Base-by-base conservation (phyloP, 2,113 vertebrate species). In the Calcarius ornatus region DNA sequence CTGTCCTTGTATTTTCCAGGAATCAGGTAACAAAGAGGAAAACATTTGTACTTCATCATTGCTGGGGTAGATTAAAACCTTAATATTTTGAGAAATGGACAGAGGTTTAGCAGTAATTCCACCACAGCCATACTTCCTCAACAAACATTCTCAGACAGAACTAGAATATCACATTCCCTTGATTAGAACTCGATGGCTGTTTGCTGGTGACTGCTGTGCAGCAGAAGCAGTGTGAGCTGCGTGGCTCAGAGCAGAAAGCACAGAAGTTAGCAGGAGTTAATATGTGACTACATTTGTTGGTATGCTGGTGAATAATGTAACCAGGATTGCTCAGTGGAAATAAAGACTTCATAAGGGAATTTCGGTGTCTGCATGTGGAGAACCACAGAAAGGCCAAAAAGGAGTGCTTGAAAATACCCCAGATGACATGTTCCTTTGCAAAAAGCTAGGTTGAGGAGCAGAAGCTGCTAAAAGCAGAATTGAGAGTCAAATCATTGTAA, bases 271-370 rank as follows among this genome's bases (percentile, higher is more conserved):
- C 72, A 81, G 79, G 79, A 88, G 68, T 96, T 91, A 94, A 76
- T 70, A 20, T 53, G 25, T 97, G 94, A 92, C 88, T 95, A 45
- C 25, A 8, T 78, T 75, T 53, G 23, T 70, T 96, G 95, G 85
- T 94, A 94, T 97, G 92, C 86, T 95, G 77, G n/a, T 93, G 86
- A 92, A 95, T 95, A 94, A 92, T 86, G 42, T 73, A 86, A 71
- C 79, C 45, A 81, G 72, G 66, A 91, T 65, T 80, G 61, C 66
- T 85, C 43, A 64, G 76, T 93, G 92, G 92, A 96, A 95, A 97
- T 68, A 86, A 86, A 95, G 57, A 93, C 82, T 92, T 90, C 88
- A 96, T 88, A 57, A 88, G 57, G 80, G 65, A 94, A 86, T 92
- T 94, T 94, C 2, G 5, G 16, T 22, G 69, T 88, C 94, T 81